Percentiles rank a stretch among this genome's conserved stretches.
phyloP scores from a whole-genome alignment of 2,888 invertebrate genomes.

The Scaptomyza caliginosa region DNA sequence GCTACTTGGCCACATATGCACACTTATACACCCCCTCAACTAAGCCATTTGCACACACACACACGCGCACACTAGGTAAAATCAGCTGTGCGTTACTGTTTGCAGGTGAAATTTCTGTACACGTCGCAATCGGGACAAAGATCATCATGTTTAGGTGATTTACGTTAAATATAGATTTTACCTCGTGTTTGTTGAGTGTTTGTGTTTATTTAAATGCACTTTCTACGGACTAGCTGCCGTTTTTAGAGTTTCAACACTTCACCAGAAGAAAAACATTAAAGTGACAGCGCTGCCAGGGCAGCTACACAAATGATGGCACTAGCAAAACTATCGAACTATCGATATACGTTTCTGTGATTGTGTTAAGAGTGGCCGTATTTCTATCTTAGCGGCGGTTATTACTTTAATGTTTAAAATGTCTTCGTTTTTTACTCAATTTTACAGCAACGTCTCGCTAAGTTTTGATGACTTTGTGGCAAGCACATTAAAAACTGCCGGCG shows the following conservation, averaged over 20 bases:
- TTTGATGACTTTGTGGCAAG: slow-evolving; percentile 84
- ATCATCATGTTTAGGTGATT: background rate
- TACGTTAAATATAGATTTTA: slow-evolving; percentile 32
- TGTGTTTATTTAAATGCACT: slow-evolving; percentile 70
- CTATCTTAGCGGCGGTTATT: background rate
- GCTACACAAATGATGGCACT: slow-evolving; percentile 21
- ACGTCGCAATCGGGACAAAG: slow-evolving; percentile 46
- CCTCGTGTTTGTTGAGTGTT: slow-evolving; percentile 42
- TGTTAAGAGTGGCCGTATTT: background rate
- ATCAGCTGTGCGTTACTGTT: slow-evolving; percentile 68
- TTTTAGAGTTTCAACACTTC: slow-evolving; percentile 49
- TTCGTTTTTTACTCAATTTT: background rate
- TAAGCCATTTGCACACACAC: slow-evolving; percentile 1
- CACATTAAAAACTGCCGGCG: slow-evolving; percentile 83
- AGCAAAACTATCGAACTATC: slow-evolving; percentile 21
- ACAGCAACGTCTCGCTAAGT: slow-evolving; percentile 69
- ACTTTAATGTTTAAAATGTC: background rate
- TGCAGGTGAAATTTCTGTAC: slow-evolving; percentile 69
- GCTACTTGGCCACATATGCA: slow-evolving; percentile 44
- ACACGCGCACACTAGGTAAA: slow-evolving; percentile 32
- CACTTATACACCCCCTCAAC: slow-evolving; percentile 7
- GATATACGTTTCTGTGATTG: background rate
- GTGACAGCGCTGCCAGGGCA: slow-evolving; percentile 29
- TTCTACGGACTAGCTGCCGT: slow-evolving; percentile 56
- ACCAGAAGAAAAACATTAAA: slow-evolving; percentile 45